Evolutionary conservation across 2,113 vertebrate species (phyloP), one percentile per base, ranked within the genome.

Genomic region (Octodon degus): DNA sequence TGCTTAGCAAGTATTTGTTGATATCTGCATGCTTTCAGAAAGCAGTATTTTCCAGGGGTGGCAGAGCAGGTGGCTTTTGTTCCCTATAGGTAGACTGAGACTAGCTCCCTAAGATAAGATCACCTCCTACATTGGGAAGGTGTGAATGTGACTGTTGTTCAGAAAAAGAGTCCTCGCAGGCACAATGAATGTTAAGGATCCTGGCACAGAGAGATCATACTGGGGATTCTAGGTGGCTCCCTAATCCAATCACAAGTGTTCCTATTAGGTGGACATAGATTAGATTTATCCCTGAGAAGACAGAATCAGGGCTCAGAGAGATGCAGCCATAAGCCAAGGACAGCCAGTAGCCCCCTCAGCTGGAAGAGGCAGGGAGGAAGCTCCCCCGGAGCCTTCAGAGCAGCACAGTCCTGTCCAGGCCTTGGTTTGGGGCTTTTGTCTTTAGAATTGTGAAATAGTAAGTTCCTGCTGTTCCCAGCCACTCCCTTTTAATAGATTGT

Each of bases 321-420:
- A 32, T 8, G 43, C 1, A 34, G 70, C 43, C 13, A 77, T 25
- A 10, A 53, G 72, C 60, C 34, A 16, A 43, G n/a, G 50, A 25
- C 0, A 0, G n/a, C 22, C 13, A 8, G 58, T 25, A 27, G 47
- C 47, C 67, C 6, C n/a, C 34, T 12, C 25, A 32, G 0, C 47
- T n/a, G 43, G 80, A 24, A n/a, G 43, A 53, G 47, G 37, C 37
- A 12, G 3, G 22, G 43, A 85, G 82, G 25, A 10, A 16, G 24
- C 25, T 7, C 14, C 7, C 14, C 25, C 40, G 11, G 19, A 43
- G 24, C 37, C 72, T 47, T 14, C 0, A 13, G n/a, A 43, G 17
- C 20, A 74, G 34, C 43, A 1, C 0, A 14, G 55, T 8, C 43
- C n/a, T 13, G 10, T 20, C 0, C 6, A 7, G 30, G 5, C 43